Conservation (phyloP, 2,888 invertebrate genomes). For the Trissonchulus latispiculum region DNA sequence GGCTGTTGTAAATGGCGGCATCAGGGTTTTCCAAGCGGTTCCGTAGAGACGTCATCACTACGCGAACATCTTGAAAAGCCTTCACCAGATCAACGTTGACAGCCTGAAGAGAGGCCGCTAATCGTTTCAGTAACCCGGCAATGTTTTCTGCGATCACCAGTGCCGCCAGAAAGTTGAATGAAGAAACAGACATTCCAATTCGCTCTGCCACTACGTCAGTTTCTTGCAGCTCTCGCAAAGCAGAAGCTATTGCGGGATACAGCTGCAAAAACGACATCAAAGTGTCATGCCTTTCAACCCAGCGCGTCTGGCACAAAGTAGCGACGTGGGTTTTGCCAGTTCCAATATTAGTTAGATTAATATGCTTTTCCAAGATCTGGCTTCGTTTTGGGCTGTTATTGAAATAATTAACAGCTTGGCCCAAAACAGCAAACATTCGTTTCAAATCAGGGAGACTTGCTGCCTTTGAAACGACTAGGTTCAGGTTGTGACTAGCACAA, state of each 20-base stretch:
- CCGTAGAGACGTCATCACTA: background rate
- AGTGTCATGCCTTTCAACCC: background rate
- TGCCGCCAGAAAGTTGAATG: background rate
- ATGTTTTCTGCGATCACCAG: background rate
- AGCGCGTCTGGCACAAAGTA: conserved; percentile 4
- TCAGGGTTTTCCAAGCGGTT: background rate
- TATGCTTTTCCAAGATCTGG: background rate
- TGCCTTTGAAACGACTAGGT: conserved; percentile 5
- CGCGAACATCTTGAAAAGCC: background rate
- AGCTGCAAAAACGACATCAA: background rate
- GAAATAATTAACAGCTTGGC: background rate
- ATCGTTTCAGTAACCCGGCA: background rate
- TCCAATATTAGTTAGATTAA: background rate
- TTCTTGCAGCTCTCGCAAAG: background rate
- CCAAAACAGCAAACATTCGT: background rate
- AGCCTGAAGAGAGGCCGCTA: no score
- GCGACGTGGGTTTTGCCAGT: background rate
- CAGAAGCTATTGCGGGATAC: background rate
- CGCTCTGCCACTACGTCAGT: background rate
- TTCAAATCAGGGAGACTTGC: background rate
- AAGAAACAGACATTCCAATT: background rate
- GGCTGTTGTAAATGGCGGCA: no score
- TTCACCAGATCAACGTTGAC: background rate
- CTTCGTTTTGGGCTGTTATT: conserved; percentile 6
- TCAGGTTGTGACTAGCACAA: conserved; percentile 2